Base-by-base conservation (phyloP, 2,113 vertebrate genomes). In the Grantiella picta region DNA sequence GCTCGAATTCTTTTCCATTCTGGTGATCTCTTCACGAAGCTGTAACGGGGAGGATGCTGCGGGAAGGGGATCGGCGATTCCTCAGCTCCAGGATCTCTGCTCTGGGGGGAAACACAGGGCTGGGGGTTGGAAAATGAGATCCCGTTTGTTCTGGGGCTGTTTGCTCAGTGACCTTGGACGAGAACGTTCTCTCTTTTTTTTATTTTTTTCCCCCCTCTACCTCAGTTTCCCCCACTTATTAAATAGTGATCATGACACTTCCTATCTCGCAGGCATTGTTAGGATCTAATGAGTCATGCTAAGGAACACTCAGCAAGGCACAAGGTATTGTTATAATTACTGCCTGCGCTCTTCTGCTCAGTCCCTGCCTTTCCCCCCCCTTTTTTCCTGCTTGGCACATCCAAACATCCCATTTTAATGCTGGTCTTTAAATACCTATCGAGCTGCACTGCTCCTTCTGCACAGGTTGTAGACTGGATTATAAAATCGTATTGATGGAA, bases 1-100 rank as follows among this genome's bases (percentile, higher is more conserved):
- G 94, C 93, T 95, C 92, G 47, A 89, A 96, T 94, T 95, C 95
- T 96, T 97, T 96, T 96, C 85, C 94, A 93, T 96, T 94, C 94
- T 96, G 92, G 94, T 90, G 93, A 95, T 96, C 88, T 95, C 92
- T 95, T 96, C 88, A 90, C 15, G 1, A n/a, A 94, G 92, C 86
- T 31, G 3, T 61, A 71, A 9, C 40, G 18, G 89, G 86, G 63
- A 90, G 80, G 91, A 92, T 92, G 93, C 89, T 94, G 27, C n/a
- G 14, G 78, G 56, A 53, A 60, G 86, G 81, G 47, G 63, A 59
- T 60, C 50, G 60, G 91, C 19, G 21, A 2, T 73, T 75, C 63
- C 76, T 78, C 2, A 3, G 52, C 53, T 29, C 2, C 5, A 49
- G 77, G 70, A 73, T 49, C 60, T 4, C 75, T 3, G 5, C 50